Evolutionary conservation across 2,113 vertebrate species (phyloP).

Genomic region (Scomber colias): DNA sequence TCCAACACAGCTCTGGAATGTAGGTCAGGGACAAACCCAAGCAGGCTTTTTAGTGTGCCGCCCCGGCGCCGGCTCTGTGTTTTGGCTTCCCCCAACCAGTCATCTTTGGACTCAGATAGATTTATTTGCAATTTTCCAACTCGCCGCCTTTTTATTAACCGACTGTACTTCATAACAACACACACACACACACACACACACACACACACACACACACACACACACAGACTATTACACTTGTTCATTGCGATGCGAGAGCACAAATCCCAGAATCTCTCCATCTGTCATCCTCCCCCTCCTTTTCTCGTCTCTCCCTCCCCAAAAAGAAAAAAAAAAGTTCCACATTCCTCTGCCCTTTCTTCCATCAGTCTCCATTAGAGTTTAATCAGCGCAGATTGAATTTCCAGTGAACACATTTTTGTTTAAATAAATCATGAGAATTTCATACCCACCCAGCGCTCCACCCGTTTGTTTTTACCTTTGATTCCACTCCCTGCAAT

Average conservation of each 20-base stretch:
- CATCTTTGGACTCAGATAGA: conserved; percentile 43
- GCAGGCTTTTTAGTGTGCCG: conserved; percentile 1
- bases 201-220: background rate
- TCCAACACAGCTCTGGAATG: background rate
- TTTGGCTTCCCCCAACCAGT: conserved; percentile 33
- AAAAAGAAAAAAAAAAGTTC: conserved; percentile 18
- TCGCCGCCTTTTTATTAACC: conserved; percentile 58
- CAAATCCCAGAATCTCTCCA: background rate
- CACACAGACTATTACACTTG: conserved; percentile 6
- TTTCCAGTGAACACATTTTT: conserved; percentile 44
- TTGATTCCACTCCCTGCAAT: conserved; percentile 10
- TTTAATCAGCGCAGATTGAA: conserved; percentile 53
- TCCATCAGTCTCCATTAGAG: conserved; percentile 54
- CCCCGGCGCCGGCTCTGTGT: conserved; percentile 15
- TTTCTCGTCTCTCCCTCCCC: background rate
- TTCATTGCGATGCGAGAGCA: background rate
- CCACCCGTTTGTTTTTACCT: conserved; percentile 1
- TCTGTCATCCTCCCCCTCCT: background rate
- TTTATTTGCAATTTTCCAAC: conserved; percentile 70
- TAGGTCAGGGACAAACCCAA: conserved; percentile 43
- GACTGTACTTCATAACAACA: conserved; percentile 21
- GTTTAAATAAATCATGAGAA: conserved; percentile 54
- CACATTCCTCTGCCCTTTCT: background rate
- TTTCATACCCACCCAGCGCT: conserved; percentile 25
- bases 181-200: background rate